Evolutionary conservation across 1,140 invertebrate genomes (phyloP), one percentile per base, ranked within the genome.

Genomic region (Dreissena rostriformis): DNA sequence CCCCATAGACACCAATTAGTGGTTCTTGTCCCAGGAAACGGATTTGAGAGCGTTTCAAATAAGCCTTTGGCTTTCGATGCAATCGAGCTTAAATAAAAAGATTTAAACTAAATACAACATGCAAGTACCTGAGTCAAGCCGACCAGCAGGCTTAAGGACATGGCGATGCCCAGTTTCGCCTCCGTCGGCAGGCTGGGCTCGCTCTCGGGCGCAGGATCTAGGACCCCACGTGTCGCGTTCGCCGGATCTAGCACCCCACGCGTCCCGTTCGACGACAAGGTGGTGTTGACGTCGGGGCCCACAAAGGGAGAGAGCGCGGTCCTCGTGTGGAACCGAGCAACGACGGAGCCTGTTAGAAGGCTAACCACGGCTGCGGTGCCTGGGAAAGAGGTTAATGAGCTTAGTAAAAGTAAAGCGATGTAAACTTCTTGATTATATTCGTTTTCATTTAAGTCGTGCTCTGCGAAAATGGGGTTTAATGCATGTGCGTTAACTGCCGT

Each of bases 331-430:
- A 82, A 68, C 26, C 72, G 22, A 11, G 70, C 87, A 11, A 93
- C 86, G 2, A 88, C 83, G 68, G 82, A 78, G 24, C 92, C 92
- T n/a, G 92, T 86, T 89, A 93, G 91, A 66, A 93, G 78, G 61
- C 89, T 86, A n/a, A 93, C 86, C 29, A 93, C 88, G 26, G 92
- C 92, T 85, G 93, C 92, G 28, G 91, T 89, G 52, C 91, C 90
- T 91, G 80, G n/a, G 68, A 79, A 78, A 24, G 76, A 2, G 4
- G 39, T 39, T 39, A 39, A 39, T 39, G 39, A 39, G 39, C 39
- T 39, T 24, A 77, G n/a, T 66, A 61, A 39, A 39, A 2, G 39
- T 39, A 8, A 39, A 2, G 39, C 2, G 2, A 39, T 39, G 39
- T 39, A 39, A 39, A 39, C 8, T 2, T 39, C 39, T 2, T 39